Evolutionary conservation across 2,797 vertebrate genomes (phyloP).

Genomic region (Labeo calbasu): DNA sequence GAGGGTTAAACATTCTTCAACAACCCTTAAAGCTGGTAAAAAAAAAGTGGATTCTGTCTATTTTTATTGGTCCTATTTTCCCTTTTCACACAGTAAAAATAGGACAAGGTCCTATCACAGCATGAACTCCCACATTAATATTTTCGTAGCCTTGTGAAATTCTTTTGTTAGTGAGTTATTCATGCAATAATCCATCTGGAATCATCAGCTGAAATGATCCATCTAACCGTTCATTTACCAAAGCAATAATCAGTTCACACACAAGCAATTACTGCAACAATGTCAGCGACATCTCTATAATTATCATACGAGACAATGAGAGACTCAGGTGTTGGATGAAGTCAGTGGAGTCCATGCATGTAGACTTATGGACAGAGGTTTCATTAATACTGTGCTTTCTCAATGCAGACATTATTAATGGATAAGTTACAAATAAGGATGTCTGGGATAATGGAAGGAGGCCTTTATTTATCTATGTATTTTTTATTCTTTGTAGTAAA

Average conservation of each 20-base stretch:
- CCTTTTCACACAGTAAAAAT: not conserved
- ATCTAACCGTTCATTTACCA: conserved; percentile 29
- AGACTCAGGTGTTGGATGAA: not conserved
- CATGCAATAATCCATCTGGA: conserved; percentile 40
- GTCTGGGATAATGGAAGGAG: not conserved
- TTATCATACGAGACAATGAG: conserved; percentile 19
- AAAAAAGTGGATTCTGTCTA: not conserved
- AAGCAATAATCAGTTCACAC: conserved; percentile 34
- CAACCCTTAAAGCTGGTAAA: not conserved
- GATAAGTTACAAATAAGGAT: not conserved
- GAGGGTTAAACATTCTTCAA: not conserved
- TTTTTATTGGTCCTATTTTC: not conserved
- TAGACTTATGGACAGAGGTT: not conserved
- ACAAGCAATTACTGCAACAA: conserved; percentile 20
- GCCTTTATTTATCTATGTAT: not conserved
- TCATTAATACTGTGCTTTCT: not conserved
- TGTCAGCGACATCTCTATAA: conserved; percentile 19
- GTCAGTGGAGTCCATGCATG: conserved; percentile 1
- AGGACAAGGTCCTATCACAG: not conserved
- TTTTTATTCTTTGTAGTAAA: not conserved
- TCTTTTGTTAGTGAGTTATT: conserved; percentile 32
- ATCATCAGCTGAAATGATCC: conserved; percentile 17
- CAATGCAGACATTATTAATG: not conserved
- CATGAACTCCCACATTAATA: conserved; percentile 10
- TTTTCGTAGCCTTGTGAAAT: conserved; percentile 3